A percentile compares a stretch with the other conserved stretches of the same genome.
These are phyloP conservation scores for Polydrusus cervinus DNA, from an alignment of 2,888 invertebrate species.

Conservation along the genomic window DNA sequence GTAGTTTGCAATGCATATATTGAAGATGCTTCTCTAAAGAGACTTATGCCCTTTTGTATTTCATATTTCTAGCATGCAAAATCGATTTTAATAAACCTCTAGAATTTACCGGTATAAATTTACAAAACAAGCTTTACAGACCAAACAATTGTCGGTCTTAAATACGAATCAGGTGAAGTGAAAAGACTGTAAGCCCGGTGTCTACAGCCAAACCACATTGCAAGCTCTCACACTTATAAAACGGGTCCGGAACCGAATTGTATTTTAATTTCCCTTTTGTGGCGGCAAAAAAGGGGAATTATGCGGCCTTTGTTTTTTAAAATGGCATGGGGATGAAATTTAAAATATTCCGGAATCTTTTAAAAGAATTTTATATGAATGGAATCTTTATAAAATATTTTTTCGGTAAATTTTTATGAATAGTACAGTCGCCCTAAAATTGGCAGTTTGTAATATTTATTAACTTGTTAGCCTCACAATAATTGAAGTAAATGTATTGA, in stretches of 20 bases:
- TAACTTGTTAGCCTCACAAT: too few species aligned
- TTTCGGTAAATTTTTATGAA: slow-evolving; percentile 1
- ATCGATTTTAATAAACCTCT: neutral
- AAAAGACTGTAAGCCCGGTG: slow-evolving; percentile 24
- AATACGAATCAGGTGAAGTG: slow-evolving; percentile 25
- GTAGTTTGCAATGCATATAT: too few species aligned
- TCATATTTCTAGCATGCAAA: slow-evolving; percentile 4
- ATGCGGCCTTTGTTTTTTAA: slow-evolving; percentile 30
- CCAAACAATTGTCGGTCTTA: slow-evolving; percentile 24
- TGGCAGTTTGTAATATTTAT: neutral
- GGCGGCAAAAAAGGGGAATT: slow-evolving; percentile 35
- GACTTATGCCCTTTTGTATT: neutral
- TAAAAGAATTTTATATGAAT: slow-evolving; percentile 11
- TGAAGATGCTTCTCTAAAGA: neutral
- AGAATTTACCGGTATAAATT: slow-evolving; percentile 3
- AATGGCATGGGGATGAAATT: slow-evolving; percentile 15
- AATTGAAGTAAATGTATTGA: too few species aligned
- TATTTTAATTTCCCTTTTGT: slow-evolving; percentile 42
- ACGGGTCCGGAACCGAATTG: slow-evolving; percentile 34
- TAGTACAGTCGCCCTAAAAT: neutral
- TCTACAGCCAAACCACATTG: slow-evolving; percentile 35
- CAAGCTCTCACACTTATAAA: slow-evolving; percentile 43
- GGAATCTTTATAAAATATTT: slow-evolving; percentile 17
- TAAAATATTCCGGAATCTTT: slow-evolving; percentile 16
- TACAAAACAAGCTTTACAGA: slow-evolving; percentile 7